Percentiles rank a stretch among this genome's conserved stretches.
phyloP scores from a whole-genome alignment of 2,113 vertebrate genomes.

The Clinocottus analis region DNA sequence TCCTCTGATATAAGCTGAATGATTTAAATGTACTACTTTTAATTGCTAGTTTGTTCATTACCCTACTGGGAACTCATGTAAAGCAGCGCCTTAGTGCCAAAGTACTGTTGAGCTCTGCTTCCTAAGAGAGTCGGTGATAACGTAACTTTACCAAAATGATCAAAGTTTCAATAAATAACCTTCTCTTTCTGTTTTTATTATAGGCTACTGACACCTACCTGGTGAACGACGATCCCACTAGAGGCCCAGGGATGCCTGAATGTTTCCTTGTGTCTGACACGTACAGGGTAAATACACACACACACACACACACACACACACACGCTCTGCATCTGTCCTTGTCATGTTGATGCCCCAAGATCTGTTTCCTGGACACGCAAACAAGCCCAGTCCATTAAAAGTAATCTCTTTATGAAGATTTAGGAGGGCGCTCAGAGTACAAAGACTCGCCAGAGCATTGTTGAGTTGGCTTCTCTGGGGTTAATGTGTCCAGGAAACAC shows the following conservation, averaged over 20 bases:
- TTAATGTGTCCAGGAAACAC: slow-evolving; percentile 54
- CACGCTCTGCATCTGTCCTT: slow-evolving; percentile 18
- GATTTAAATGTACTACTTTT: background rate
- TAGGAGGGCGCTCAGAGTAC: slow-evolving; percentile 11
- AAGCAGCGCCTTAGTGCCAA: background rate
- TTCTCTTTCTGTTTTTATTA: slow-evolving; percentile 39
- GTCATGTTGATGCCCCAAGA: slow-evolving; percentile 14
- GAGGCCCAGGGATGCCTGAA: slow-evolving; percentile 85
- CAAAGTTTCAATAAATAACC: slow-evolving; percentile 13
- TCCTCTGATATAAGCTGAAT: background rate
- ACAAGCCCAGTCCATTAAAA: slow-evolving; percentile 25
- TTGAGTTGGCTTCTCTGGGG: slow-evolving; percentile 15
- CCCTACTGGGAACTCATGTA: background rate
- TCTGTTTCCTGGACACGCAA: slow-evolving; percentile 51
- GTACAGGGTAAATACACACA: slow-evolving; percentile 81
- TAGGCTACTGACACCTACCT: slow-evolving; percentile 86
- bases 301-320: slow-evolving; percentile 49
- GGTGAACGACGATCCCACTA: slow-evolving; percentile 84
- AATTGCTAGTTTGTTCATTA: background rate
- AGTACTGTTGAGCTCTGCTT: background rate
- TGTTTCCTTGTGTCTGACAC: slow-evolving; percentile 87
- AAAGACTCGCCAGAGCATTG: slow-evolving; percentile 32
- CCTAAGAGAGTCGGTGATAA: background rate
- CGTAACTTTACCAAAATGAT: background rate
- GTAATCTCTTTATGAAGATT: slow-evolving; percentile 29